These are phyloP conservation scores for Drosophila rellima DNA, from an alignment of 2,888 invertebrate genomes.

Conservation along the genomic window DNA sequence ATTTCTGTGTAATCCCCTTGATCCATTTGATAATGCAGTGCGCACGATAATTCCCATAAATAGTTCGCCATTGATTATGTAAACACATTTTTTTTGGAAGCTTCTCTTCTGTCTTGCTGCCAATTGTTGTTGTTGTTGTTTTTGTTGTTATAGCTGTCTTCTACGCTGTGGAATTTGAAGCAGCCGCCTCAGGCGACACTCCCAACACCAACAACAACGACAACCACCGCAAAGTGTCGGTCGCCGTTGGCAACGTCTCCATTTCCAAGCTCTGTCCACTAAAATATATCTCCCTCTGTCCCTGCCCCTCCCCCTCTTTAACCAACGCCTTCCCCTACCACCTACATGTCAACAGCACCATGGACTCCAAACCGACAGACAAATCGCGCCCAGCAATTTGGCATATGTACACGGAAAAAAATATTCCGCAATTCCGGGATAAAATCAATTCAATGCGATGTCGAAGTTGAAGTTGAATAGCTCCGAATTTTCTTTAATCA, in stretches of 20 bases:
- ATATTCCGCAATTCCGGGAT: too few relatives aligned
- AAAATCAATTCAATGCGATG: too few relatives aligned
- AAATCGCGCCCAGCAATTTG: conserved; percentile 2
- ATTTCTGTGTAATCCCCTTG: conserved; percentile 27
- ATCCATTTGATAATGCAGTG: conserved; percentile 67
- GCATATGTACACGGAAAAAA: neutral
- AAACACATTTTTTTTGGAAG: conserved; percentile 40
- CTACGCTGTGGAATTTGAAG: conserved; percentile 71
- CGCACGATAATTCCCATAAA: conserved; percentile 70
- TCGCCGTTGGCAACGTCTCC: conserved; percentile 47
- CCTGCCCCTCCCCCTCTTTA: neutral
- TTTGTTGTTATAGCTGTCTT: conserved; percentile 26
- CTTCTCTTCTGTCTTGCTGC: conserved; percentile 29
- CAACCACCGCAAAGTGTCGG: conserved; percentile 31
- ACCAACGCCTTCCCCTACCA: neutral
- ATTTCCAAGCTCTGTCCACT: conserved; percentile 13
- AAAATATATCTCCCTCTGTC: neutral
- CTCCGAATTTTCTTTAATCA: too few relatives aligned
- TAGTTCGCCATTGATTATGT: conserved; percentile 68
- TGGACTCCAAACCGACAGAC: conserved; percentile 21
- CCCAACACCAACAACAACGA: conserved; percentile 42
- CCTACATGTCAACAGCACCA: conserved; percentile 19
- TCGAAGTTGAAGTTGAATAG: too few relatives aligned
- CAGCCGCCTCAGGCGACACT: conserved; percentile 71
- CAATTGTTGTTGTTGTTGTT: conserved; percentile 18